Base-by-base conservation (phyloP, 2,888 invertebrate genomes). In the Acrobasis repandana region DNA sequence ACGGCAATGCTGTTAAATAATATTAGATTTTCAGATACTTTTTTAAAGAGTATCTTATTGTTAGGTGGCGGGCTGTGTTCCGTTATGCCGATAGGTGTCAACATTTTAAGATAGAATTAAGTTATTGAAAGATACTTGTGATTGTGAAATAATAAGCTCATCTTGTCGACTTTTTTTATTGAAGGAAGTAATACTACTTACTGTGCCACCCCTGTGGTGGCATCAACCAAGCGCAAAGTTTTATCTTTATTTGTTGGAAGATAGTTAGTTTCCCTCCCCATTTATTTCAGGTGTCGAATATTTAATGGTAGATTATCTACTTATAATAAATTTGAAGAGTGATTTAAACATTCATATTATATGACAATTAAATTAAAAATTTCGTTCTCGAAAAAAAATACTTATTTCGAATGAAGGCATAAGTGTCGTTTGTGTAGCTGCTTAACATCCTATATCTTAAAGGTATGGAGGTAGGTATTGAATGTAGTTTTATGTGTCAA, bases 1-100 rank as follows among this genome's bases (percentile, higher is more conserved):
- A 28, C 36, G n/a, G 54, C 52, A 54, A 54, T n/a, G 28, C n/a
- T 54, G 38, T 54, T 54, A 54, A 54, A 54, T 54, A 54, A 54
- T 54, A n/a, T 11, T 15, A 18, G 43, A 20, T 20, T 38, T 36
- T 54, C 16, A 38, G 15, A 8, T 9, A 33, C 15, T 15, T 9
- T 6, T 43, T 43, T 43, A n/a, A 43, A 43, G 28, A 28, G 43
- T n/a, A 43, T 43, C 43, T 14, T 34, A 34, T 34, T 51, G 51
- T 34, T 15, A 43, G 11, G 11, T 11, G 11, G 43, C 43, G 14
- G 0, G 43, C 43, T 43, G 43, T 14, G 43, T 43, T 43, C n/a
- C 38, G 11, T 10, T 20, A 20, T 20, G 20, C 11, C 11, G 38
- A 38, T 38, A 38, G 38, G 11, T 38, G 38, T 11, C 38, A 20